Base-by-base conservation (phyloP, 2,113 vertebrate genomes). In the Cololabis saira region DNA sequence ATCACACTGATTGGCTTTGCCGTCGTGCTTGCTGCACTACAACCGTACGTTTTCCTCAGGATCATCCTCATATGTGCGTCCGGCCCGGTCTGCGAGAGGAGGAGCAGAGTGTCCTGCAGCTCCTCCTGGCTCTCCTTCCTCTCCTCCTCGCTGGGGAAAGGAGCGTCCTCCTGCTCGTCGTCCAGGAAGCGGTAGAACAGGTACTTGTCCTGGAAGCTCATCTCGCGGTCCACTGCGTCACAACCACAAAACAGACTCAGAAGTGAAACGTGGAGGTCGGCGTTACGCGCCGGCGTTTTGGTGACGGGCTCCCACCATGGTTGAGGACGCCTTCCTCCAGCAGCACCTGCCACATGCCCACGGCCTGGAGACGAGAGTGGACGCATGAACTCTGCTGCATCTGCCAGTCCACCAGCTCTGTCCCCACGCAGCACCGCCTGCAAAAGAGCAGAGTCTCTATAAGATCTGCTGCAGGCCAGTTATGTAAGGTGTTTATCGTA, bases 41-140 rank as follows among this genome's bases (percentile, higher is more conserved):
- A 60, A 15, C 81, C 96, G 85, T 93, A 98, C 97, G 81, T 93
- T 93, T 98, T 99, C 78, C 93, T 95, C 69, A 99, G 95, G 78
- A 97, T 96, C 97, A 99, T 98, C 87, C 98, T 94, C 96, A 99
- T 96, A 73, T 97, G 97, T 45, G 98, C 97, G 12, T 99, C 98
- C 0, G 98, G 98, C 40, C 97, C 98, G 63, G 95, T 95, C 94
- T 99, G 98, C 0, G 95, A 95, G 42, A 99, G 93, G 47, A 98
- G 90, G 8, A 98, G 93, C 80, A 98, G 89, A 24, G 95, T 95
- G 86, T 99, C 96, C 88, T 97, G 96, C 22, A 99, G 91, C 80
- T 97, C 97, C 54, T 99, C 98, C 3, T 97, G 96, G 75, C 94
- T 95, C 80, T 98, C 95, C 78, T 92, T 96, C 76, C 90, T 94